Evolutionary conservation across 37 sponge, comb jelly and placozoan genomes (phyloP).

Genomic region (Bolinopsis microptera): DNA sequence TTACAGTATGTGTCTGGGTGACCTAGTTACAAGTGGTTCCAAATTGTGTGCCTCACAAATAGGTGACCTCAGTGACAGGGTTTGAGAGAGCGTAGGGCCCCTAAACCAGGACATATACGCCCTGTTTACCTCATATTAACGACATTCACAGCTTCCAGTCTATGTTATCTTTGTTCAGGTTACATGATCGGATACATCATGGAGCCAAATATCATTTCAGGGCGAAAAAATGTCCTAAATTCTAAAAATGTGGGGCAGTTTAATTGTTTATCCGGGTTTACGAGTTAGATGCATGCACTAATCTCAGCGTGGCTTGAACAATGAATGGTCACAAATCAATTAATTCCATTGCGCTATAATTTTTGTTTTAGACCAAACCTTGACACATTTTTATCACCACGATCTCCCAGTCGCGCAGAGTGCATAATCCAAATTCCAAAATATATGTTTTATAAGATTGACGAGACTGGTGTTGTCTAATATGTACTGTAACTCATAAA

Average conservation of each 20-base stretch:
- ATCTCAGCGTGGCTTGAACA: neutral
- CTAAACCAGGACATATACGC: neutral
- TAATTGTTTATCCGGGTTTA: neutral
- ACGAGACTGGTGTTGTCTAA: no score
- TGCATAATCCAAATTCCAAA: no score
- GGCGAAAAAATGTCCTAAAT: neutral
- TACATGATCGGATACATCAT: no score
- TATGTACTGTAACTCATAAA: no score
- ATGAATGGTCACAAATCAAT: neutral
- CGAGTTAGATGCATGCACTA: neutral
- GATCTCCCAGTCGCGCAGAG: no score
- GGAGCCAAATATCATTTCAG: neutral
- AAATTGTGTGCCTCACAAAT: neutral
- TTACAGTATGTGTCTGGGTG: no score
- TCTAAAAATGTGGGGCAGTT: neutral
- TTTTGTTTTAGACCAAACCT: neutral
- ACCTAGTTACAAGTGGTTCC: no score
- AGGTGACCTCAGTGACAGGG: neutral
- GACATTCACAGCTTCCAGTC: neutral
- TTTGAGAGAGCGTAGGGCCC: neutral
- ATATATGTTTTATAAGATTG: no score
- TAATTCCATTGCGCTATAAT: neutral
- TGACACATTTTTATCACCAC: neutral
- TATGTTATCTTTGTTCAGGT: neutral
- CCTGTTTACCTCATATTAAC: neutral